Conservation (phyloP, 1,140 invertebrate genomes). For the Drosophila ohnishii region DNA sequence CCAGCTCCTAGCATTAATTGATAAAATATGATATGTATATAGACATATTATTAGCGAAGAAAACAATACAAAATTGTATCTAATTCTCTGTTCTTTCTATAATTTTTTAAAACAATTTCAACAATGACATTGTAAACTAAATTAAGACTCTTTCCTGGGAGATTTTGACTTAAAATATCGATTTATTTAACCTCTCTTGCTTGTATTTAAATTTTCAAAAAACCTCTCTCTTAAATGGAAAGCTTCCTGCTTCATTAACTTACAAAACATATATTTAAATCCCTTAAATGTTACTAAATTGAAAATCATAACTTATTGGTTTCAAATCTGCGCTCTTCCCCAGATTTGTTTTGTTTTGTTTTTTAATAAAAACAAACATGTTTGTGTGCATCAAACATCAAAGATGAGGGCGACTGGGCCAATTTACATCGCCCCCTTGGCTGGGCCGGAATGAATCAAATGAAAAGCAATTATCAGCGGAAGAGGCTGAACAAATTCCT, state of each 20-base stretch:
- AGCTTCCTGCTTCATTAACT: background rate
- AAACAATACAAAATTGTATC: too few relatives aligned
- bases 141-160: too few relatives aligned
- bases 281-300: background rate
- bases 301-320: slow-evolving; percentile 1
- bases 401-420: slow-evolving; percentile 4
- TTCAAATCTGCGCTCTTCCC: background rate
- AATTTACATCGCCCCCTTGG: slow-evolving; percentile 15
- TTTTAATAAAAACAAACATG: slow-evolving; percentile 12
- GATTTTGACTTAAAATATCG: too few relatives aligned
- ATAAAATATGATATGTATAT: too few relatives aligned
- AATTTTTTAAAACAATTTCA: too few relatives aligned
- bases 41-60: too few relatives aligned
- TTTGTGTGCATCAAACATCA: slow-evolving; percentile 16
- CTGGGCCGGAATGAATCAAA: slow-evolving; percentile 60
- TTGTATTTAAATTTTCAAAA: too few relatives aligned
- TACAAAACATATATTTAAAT: background rate
- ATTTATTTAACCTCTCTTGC: too few relatives aligned
- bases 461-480: slow-evolving; percentile 66
- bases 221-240: background rate
- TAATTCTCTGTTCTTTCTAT: too few relatives aligned
- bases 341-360: background rate
- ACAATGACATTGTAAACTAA: too few relatives aligned
- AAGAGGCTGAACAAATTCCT: slow-evolving; percentile 48
- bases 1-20: too few relatives aligned